phyloP scores from a whole-genome alignment of 2,797 vertebrate species.

The Limosa lapponica region DNA sequence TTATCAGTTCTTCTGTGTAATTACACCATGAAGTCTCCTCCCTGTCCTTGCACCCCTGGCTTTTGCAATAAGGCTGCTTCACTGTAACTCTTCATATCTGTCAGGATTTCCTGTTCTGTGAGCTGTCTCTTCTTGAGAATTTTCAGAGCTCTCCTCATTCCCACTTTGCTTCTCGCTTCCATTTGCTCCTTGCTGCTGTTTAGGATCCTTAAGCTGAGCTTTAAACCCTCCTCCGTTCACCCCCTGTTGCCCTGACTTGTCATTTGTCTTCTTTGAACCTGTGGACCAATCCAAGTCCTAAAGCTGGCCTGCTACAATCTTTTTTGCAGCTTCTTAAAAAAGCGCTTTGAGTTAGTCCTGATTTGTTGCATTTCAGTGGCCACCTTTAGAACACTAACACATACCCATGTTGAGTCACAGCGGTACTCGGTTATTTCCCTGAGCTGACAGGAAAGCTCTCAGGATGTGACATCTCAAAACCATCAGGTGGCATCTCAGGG shows the following conservation, averaged over 20 bases:
- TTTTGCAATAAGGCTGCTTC: not conserved
- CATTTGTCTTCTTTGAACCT: not conserved
- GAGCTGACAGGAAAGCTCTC: not conserved
- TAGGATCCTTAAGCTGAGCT: not conserved
- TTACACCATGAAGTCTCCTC: not conserved
- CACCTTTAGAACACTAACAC: not conserved
- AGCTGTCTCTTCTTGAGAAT: accelerated
- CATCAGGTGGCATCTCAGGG: not conserved
- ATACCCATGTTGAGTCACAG: accelerated
- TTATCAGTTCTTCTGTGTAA: not conserved
- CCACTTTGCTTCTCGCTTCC: not conserved
- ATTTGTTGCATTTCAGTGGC: not conserved
- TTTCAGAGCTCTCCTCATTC: not conserved
- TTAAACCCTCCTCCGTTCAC: not conserved
- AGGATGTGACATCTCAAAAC: not conserved
- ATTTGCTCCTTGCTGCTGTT: not conserved
- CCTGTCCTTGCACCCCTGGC: not conserved
- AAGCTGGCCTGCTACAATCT: not conserved
- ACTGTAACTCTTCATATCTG: not conserved
- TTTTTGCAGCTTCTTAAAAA: not conserved
- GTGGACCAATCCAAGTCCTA: not conserved
- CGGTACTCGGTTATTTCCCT: accelerated
- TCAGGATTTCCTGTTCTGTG: not conserved
- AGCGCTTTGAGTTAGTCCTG: not conserved
- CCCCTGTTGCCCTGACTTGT: not conserved